Base-by-base conservation (phyloP, 2,113 vertebrate species). In the Propithecus coquereli region DNA sequence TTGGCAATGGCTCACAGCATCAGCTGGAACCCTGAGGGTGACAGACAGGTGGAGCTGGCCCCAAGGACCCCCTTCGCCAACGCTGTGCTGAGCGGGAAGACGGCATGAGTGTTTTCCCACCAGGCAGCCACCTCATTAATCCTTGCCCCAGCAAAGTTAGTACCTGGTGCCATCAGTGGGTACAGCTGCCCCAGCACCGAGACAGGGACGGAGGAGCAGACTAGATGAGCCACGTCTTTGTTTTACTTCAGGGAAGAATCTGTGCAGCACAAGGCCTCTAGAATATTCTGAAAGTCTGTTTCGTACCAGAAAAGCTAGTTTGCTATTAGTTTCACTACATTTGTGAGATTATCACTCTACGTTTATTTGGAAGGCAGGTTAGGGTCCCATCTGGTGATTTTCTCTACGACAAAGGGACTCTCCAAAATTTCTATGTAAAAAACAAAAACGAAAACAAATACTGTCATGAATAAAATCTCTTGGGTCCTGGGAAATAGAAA, bases 221-320 rank as follows among this genome's bases (percentile, higher is more conserved):
- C 5, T 0, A 17, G 23, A 20, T 0, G 8, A 94, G 54, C n/a
- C 30, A 9, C 6, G 8, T 14, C 63, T 83, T 70, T 34, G 37
- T 47, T 87, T 80, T 66, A 59, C n/a, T 90, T 12, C 43, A 74
- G 16, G 54, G 65, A 77, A 89, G 84, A 80, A 45, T 70, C 59
- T 81, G 70, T 47, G 17, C 6, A 40, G n/a, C 63, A 30, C 22
- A 18, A 87, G 82, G 68, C 43, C 40, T 63, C 50, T 0, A 20
- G n/a, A 20, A 20, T 45, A 61, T 84, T 90, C 27, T 40, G 47
- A 92, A 80, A 95, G 70, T 87, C 76, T 82, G 34, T 66, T 90
- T 92, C 97, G 34, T 79, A 82, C 81, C 82, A 94, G 93, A 59
- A 97, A 94, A 96, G 68, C n/a, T 76, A 70, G 86, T 94, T 97